phyloP scores from a whole-genome alignment of 2,797 vertebrate species.

The Poeciliopsis infans region DNA sequence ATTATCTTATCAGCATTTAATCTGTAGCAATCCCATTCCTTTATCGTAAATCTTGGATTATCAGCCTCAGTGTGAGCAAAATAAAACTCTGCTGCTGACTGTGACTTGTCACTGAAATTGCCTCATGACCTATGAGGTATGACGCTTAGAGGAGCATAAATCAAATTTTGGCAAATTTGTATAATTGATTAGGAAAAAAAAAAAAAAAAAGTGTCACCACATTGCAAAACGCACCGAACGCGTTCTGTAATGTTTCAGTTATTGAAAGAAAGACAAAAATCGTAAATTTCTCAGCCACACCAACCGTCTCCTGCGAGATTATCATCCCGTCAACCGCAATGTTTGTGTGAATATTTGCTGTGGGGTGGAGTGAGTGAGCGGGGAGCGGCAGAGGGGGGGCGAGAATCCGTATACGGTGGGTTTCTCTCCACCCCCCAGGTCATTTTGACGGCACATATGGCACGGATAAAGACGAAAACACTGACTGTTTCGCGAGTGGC shows the following conservation, averaged over 20 bases:
- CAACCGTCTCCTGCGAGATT: conserved; percentile 68
- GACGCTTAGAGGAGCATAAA: conserved; percentile 62
- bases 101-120: conserved; percentile 65
- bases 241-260: conserved; percentile 57
- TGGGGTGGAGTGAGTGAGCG: conserved; percentile 36
- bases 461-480: conserved; percentile 68
- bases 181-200: neutral
- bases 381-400: no score
- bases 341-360: conserved; percentile 69
- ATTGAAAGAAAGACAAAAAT: conserved; percentile 48
- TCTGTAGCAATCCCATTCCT: conserved; percentile 69
- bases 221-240: conserved; percentile 58
- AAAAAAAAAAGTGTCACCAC: conserved; percentile 38
- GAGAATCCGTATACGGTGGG: conserved; percentile 47
- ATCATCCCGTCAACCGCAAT: conserved; percentile 67
- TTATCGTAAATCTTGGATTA: conserved; percentile 77
- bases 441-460: conserved; percentile 71
- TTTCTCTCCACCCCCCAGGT: conserved; percentile 46
- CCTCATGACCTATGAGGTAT: conserved; percentile 60
- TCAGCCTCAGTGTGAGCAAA: conserved; percentile 60
- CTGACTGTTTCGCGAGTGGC: conserved; percentile 71
- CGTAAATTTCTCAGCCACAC: conserved; percentile 42
- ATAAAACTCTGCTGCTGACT: conserved; percentile 59
- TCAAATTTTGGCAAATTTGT: conserved; percentile 59
- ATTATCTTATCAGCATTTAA: conserved; percentile 78